Evolutionary conservation across 2,113 vertebrate genomes (phyloP).

Genomic region (Ginglymostoma cirratum): DNA sequence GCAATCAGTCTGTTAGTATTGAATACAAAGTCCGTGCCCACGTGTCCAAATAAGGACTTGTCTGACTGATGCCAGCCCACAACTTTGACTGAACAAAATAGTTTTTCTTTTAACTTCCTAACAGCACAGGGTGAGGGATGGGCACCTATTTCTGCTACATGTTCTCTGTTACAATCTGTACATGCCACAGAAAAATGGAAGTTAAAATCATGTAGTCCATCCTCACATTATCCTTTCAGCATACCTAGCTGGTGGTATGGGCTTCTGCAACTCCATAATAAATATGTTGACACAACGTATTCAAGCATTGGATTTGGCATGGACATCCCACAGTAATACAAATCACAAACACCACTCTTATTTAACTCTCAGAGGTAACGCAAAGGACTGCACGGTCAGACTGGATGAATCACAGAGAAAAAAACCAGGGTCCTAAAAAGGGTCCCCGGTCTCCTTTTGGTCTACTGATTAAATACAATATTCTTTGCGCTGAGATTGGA

Average conservation of each 20-base stretch:
- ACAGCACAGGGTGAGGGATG: background rate
- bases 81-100: too few relatives aligned
- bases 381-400: too few relatives aligned
- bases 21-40: background rate
- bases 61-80: background rate
- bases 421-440: background rate
- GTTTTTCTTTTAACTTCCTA: background rate
- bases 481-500: background rate
- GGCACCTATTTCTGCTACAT: background rate
- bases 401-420: too few relatives aligned
- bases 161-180: background rate
- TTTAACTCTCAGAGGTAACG: too few relatives aligned
- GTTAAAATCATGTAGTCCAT: background rate
- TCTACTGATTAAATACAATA: background rate
- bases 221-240: background rate
- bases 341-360: too few relatives aligned
- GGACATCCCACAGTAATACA: too few relatives aligned
- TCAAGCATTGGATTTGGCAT: too few relatives aligned
- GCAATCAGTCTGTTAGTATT: background rate
- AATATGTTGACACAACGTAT: background rate
- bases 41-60: too few relatives aligned
- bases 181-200: background rate
- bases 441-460: too few relatives aligned
- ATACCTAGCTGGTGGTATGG: background rate
- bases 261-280: background rate